A percentile compares a stretch with the other conserved stretches of the same genome.
Conservation (phyloP, 2,888 invertebrate species). For the Luffia ferchaultella region DNA sequence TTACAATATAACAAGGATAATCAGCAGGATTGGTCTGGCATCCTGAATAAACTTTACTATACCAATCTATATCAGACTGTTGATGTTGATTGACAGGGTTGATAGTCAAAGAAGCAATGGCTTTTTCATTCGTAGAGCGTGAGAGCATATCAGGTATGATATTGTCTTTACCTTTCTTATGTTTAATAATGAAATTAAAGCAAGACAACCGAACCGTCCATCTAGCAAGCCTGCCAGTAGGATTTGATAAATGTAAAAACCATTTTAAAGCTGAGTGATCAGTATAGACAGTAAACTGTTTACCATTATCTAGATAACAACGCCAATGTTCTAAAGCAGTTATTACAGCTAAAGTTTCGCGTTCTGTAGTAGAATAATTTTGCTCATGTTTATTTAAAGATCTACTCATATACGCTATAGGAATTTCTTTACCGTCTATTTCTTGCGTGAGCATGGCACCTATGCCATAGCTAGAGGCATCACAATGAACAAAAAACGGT, state of each 20-base stretch:
- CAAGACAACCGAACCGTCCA: too few species aligned
- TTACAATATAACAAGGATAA: conserved; percentile 6
- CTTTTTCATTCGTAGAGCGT: conserved; percentile 6
- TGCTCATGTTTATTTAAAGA: too few species aligned
- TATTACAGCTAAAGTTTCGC: too few species aligned
- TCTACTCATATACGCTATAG: conserved; percentile 14
- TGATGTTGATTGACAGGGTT: too few species aligned
- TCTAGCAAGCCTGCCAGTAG: too few species aligned
- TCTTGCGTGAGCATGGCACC: conserved; percentile 8
- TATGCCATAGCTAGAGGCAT: conserved; percentile 8
- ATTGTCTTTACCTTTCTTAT: conserved; percentile 8
- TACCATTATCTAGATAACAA: conserved; percentile 19
- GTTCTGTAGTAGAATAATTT: too few species aligned
- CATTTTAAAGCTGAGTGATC: too few species aligned
- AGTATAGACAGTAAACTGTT: too few species aligned
- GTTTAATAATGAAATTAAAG: too few species aligned
- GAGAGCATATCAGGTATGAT: conserved; percentile 11
- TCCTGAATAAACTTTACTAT: conserved; percentile 7
- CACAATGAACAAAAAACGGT: conserved; percentile 9
- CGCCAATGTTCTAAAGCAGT: too few species aligned
- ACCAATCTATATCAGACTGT: too few species aligned
- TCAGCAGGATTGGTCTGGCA: conserved; percentile 4
- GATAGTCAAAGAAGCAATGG: conserved; percentile 2
- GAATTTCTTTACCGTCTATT: conserved; percentile 1
- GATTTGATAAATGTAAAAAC: too few species aligned